Conservation (phyloP, 35 echinoderm and acorn worm genomes). For the Eucidaris tribuloides region DNA sequence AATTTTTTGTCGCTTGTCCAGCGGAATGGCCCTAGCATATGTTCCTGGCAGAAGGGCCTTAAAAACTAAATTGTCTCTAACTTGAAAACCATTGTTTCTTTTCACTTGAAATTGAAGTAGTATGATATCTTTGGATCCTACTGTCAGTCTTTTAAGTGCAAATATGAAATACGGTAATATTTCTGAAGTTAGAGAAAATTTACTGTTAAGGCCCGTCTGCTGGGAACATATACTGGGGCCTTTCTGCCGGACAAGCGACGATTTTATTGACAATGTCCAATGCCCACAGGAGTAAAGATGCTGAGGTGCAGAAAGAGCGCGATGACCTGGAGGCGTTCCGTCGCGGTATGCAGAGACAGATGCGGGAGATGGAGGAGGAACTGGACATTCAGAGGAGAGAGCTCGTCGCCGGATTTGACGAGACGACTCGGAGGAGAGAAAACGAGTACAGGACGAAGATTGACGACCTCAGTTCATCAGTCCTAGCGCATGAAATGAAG, state of each 20-base stretch:
- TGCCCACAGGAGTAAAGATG: slow-evolving; percentile 71
- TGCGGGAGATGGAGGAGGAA: slow-evolving; percentile 83
- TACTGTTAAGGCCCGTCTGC: background rate
- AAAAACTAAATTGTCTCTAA: too few species aligned
- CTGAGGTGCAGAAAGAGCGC: slow-evolving; percentile 70
- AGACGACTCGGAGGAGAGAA: slow-evolving; percentile 73
- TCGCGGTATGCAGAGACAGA: slow-evolving; percentile 62
- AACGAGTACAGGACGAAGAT: slow-evolving; percentile 73
- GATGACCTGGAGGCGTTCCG: slow-evolving; percentile 61
- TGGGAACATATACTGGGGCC: background rate
- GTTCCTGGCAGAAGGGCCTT: too few species aligned
- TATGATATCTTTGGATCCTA: background rate
- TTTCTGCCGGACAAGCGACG: background rate
- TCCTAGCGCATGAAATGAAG: slow-evolving; percentile 95
- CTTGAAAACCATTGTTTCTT: too few species aligned
- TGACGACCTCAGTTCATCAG: slow-evolving; percentile 68
- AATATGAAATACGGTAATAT: background rate
- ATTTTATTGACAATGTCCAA: background rate
- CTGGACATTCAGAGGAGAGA: slow-evolving; percentile 87
- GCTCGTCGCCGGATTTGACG: slow-evolving; percentile 81
- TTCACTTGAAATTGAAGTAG: background rate
- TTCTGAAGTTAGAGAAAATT: background rate
- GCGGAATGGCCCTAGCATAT: too few species aligned
- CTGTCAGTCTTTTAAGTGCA: background rate
- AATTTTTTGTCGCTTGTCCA: too few species aligned